Evolutionary conservation across 2,113 vertebrate genomes (phyloP), one percentile per base, ranked within the genome.

Genomic region (Okapia johnstoni): DNA sequence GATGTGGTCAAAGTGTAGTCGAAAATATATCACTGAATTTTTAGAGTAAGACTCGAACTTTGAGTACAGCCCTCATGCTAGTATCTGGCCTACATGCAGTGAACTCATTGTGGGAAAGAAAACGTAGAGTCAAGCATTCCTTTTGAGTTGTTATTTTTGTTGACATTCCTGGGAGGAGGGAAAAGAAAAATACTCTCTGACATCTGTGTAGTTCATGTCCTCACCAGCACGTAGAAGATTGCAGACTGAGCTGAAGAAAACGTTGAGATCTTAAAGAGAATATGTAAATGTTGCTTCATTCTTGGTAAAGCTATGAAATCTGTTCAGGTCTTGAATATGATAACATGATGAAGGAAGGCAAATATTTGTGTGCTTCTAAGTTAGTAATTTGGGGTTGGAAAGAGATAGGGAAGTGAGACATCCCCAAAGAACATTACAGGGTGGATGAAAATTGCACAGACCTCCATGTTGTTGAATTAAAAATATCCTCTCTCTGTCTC

Each of bases 1-100:
- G 99, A 99, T 99, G 99, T 99, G 99, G 99, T 99, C 99, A 93
- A 99, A 99, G 97, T 99, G 99, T 97, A 99, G 99, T 98, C 99
- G 99, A 97, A 99, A 99, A 99, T 99, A 99, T 98, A 99, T 99
- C 99, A 99, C 99, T 50, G 99, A 99, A 98, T 99, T 99, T 99
- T 99, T 99, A 58, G 99, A 99, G 99, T 99, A 99, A 99, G 99
- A 63, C 79, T 73, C 93, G 70, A 96, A 73, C 43, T 84, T 80
- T 94, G 40, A 63, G 60, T 25, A 50, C 33, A 48, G 5, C 23
- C 23, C 52, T 84, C n/a, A 84, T 55, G 30, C 88, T 60, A 15
- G 46, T 54, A 14, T 57, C 76, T 63, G 94, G 21, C 33, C 86
- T 84, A 14, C 12, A 2, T 23, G n/a, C 21, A 90, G 87, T 63